phyloP scores from a whole-genome alignment of 2,113 vertebrate genomes.

The Uropsilus gracilis region DNA sequence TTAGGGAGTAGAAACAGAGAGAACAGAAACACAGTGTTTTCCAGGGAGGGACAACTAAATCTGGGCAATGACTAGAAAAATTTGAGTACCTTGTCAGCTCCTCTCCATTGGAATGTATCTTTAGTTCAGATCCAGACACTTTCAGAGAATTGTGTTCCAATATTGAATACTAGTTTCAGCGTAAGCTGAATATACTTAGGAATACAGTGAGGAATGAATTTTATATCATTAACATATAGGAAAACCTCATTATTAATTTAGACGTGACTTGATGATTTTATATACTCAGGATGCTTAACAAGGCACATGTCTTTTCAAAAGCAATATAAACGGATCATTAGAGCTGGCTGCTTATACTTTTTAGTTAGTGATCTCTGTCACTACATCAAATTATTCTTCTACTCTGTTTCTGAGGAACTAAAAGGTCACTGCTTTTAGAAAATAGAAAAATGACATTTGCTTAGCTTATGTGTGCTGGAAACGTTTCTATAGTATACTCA shows the following conservation, averaged over 20 bases:
- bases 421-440: not conserved
- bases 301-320: conserved; percentile 1
- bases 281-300: not conserved
- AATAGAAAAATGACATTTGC: not conserved
- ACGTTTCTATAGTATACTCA: not conserved
- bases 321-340: not conserved
- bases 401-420: not conserved
- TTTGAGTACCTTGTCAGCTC: not conserved
- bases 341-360: too few species aligned
- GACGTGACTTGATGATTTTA: conserved; percentile 9
- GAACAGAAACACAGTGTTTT: not conserved
- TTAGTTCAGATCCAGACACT: not conserved
- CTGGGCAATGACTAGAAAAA: not conserved
- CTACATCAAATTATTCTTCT: not conserved
- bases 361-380: too few species aligned
- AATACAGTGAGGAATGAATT: conserved; percentile 43
- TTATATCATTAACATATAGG: not conserved
- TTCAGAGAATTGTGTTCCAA: not conserved
- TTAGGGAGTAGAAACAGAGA: not conserved
- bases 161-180: not conserved
- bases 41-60: not conserved
- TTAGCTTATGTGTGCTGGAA: not conserved
- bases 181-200: not conserved
- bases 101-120: not conserved
- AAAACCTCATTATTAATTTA: conserved; percentile 20